Evolutionary conservation across 2,113 vertebrate species (phyloP), one percentile per base, ranked within the genome.

Genomic region (Corvus hawaiiensis): DNA sequence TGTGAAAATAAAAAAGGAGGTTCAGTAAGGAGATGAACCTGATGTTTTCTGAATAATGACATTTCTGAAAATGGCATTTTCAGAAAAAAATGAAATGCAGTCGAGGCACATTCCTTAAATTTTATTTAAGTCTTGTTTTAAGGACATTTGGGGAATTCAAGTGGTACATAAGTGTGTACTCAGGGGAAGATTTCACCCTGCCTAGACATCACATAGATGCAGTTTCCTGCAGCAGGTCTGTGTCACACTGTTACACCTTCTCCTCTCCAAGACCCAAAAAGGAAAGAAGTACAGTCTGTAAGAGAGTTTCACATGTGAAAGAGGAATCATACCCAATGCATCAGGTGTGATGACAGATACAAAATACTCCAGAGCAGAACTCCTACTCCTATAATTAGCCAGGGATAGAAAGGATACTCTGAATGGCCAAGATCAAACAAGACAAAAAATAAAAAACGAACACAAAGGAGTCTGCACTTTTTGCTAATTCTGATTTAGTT

Each of bases 311-410:
- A 73, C 77, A 84, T 69, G 80, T 81, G 87, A 76, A 84, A 64
- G 49, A 94, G 77, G 69, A 76, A 75, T 95, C 89, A 69, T 89
- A 89, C 62, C 84, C 84, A 79, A 51, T 87, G 84, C 81, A 94
- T 96, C 87, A 96, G 91, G 77, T 95, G 54, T 84, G 95, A 84
- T 94, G 96, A 95, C 91, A 93, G 91, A 92, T 43, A 64, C 20
- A 93, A 81, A 97, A 94, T 87, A 94, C 81, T 91, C 77, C 73
- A 82, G 91, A 91, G 80, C 73, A 87, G 63, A 89, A 62, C 75
- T 87, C 22, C 69, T 56, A 28, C 62, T 92, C 49, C 89, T 95
- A 35, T 89, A 89, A 94, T 85, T 95, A 97, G 62, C 73, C 61
- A 68, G 64, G 39, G 72, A 46, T 93, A 90, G 72, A 85, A 85